Evolutionary conservation across 2,113 vertebrate species (phyloP).

Genomic region (Thomomys bottae): DNA sequence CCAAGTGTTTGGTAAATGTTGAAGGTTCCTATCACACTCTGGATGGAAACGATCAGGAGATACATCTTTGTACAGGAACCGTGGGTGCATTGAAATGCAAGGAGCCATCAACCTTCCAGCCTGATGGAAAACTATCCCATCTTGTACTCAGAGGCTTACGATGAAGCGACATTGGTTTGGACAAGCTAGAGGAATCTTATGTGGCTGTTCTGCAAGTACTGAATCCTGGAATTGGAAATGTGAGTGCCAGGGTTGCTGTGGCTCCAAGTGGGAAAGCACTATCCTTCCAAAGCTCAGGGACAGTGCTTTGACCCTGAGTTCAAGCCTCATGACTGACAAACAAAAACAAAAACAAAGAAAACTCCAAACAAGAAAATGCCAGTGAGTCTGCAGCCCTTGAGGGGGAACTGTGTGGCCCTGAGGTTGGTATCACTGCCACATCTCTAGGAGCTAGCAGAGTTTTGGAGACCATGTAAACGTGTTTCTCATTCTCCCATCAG

Average conservation of each 20-base stretch:
- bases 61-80: neutral
- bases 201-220: neutral
- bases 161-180: neutral
- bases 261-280: no score
- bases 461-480: rapidly evolving
- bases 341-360: no score
- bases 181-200: neutral
- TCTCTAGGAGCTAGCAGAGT: neutral
- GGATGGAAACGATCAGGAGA: neutral
- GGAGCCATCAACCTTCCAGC: neutral
- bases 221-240: neutral
- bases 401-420: rapidly evolving
- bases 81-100: neutral
- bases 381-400: no score
- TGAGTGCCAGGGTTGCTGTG: no score
- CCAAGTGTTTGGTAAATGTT: neutral
- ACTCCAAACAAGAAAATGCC: neutral
- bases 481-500: neutral
- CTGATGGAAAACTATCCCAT: rapidly evolving
- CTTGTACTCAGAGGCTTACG: neutral
- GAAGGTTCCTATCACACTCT: neutral
- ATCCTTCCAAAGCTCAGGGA: no score
- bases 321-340: no score
- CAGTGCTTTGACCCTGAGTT: no score
- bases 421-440: neutral